Conservation (phyloP, 2,797 vertebrate species). For the Babyrousa celebensis region DNA sequence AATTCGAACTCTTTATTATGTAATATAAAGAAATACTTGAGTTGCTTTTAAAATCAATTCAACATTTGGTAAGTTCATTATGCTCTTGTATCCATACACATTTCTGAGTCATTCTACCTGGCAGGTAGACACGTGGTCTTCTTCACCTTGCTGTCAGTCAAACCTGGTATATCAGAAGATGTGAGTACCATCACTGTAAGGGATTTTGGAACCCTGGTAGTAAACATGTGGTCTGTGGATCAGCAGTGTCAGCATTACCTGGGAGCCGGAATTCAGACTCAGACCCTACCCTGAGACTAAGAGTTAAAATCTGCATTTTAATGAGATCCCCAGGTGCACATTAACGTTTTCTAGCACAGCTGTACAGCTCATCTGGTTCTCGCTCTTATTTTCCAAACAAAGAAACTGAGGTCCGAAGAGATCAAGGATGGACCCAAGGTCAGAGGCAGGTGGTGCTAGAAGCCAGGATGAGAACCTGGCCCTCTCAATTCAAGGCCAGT, state of each 20-base stretch:
- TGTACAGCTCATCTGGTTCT: constrained; percentile 66
- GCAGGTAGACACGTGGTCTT: not conserved
- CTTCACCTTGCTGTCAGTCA: not conserved
- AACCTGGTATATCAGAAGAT: not conserved
- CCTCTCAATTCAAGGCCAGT: not conserved
- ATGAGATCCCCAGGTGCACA: constrained; percentile 78
- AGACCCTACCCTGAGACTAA: not conserved
- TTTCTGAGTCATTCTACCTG: not conserved
- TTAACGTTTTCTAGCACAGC: constrained; percentile 75
- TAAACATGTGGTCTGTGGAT: not conserved
- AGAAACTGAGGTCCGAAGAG: constrained; percentile 59
- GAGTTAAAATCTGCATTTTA: constrained; percentile 83
- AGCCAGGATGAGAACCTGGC: not conserved
- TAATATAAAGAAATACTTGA: constrained; percentile 36
- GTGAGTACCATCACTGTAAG: not conserved
- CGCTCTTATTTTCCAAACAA: constrained; percentile 73
- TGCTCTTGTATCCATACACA: not conserved
- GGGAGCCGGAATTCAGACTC: constrained; percentile 49
- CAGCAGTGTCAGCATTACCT: constrained; percentile 11
- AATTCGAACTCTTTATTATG: constrained; percentile 9
- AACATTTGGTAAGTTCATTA: not conserved
- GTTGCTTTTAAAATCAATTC: constrained; percentile 48
- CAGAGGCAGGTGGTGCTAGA: not conserved
- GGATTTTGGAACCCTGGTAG: not conserved
- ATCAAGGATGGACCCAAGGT: not conserved